Evolutionary conservation across 2,113 vertebrate genomes (phyloP).

Genomic region (Nycticebus coucang): DNA sequence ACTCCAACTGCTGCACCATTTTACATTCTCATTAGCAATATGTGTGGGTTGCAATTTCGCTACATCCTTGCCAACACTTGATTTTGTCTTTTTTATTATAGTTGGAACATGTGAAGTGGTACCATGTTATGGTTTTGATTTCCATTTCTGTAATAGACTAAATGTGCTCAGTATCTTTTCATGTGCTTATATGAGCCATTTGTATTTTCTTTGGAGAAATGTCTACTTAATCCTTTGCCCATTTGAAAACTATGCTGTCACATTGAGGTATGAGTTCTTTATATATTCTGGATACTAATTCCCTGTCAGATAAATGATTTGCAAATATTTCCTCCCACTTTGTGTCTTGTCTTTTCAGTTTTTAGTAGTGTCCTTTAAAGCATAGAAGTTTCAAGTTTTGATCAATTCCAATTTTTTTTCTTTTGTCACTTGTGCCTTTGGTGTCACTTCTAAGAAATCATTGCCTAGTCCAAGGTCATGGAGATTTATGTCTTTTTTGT

Average conservation of each 20-base stretch:
- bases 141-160: neutral
- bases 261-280: neutral
- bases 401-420: neutral
- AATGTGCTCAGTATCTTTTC: neutral
- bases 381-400: neutral
- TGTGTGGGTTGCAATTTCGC: neutral
- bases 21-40: neutral
- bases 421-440: neutral
- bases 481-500: neutral
- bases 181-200: neutral
- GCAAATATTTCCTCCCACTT: neutral
- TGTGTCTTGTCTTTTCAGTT: neutral
- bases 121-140: neutral
- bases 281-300: neutral
- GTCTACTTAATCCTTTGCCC: neutral
- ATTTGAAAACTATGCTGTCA: neutral
- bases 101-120: neutral
- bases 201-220: slow-evolving; percentile 3
- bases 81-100: neutral
- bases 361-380: neutral
- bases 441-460: neutral
- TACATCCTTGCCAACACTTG: neutral
- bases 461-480: neutral
- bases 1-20: neutral
- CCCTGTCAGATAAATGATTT: neutral